Evolutionary conservation across 1,140 invertebrate species (phyloP).

Genomic region (Proctacanthus coquilletti): DNA sequence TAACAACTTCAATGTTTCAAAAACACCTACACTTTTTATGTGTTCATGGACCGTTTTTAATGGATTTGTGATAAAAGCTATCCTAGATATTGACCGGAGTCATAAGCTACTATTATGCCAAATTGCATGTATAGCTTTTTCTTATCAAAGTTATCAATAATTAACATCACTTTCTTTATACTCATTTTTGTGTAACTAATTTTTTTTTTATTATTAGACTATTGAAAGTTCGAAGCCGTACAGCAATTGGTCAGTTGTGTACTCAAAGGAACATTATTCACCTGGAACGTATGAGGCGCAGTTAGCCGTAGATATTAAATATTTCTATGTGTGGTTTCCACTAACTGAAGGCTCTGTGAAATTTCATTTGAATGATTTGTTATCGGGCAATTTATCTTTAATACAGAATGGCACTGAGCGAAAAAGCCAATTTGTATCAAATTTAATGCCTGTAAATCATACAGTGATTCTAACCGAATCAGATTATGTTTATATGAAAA

Average conservation of each 20-base stretch:
- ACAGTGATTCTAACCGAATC: conserved; percentile 38
- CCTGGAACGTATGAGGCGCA: conserved; percentile 43
- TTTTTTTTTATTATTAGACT: conserved; percentile 9
- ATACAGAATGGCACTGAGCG: conserved; percentile 40
- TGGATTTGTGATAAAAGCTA: no score
- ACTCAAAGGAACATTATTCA: conserved; percentile 33
- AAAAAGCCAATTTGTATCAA: conserved; percentile 43
- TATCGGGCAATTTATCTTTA: conserved; percentile 47
- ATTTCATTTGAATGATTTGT: conserved; percentile 36
- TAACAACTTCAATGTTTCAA: no score
- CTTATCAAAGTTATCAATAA: no score
- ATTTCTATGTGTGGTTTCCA: conserved; percentile 14
- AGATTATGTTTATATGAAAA: conserved; percentile 41
- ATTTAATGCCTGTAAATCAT: conserved; percentile 37
- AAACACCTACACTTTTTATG: no score
- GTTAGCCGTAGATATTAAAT: conserved; percentile 38
- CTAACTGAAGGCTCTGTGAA: conserved; percentile 27
- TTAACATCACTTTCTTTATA: no score
- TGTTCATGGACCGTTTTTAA: no score
- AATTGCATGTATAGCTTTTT: no score
- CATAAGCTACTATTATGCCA: no score
- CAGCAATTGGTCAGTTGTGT: conserved; percentile 41
- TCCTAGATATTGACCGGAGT: no score
- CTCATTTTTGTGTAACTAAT: no score
- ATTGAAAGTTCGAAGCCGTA: conserved; percentile 10